Evolutionary conservation across 2,888 invertebrate species (phyloP).

Genomic region (Parnassius glacialis): DNA sequence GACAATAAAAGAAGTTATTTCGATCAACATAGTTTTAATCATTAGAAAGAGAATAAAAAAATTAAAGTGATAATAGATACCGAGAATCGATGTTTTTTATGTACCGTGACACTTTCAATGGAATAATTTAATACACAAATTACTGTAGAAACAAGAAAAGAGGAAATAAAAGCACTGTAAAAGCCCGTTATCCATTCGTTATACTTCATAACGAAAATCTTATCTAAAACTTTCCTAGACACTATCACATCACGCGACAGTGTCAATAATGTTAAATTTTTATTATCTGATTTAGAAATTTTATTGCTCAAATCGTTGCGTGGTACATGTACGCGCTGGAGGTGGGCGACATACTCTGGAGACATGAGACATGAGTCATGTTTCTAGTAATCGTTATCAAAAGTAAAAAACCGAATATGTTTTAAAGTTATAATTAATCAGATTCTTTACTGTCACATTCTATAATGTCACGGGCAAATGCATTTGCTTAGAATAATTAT

Average conservation of each 20-base stretch:
- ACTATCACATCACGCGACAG: constrained; percentile 44
- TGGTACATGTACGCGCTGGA: constrained; percentile 34
- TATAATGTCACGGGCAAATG: no score
- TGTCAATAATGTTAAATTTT: constrained; percentile 62
- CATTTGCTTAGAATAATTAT: no score
- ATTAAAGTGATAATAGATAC: constrained; percentile 10
- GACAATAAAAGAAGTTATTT: constrained; percentile 2
- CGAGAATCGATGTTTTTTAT: constrained; percentile 6
- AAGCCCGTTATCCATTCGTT: constrained; percentile 16
- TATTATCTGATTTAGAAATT: constrained; percentile 62
- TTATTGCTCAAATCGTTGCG: constrained; percentile 52
- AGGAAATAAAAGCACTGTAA: not conserved
- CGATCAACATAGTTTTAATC: constrained; percentile 14
- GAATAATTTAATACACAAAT: constrained; percentile 21
- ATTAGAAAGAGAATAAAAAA: constrained; percentile 14
- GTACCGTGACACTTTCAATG: not conserved
- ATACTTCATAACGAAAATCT: constrained; percentile 27
- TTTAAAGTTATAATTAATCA: constrained; percentile 44
- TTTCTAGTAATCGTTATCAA: constrained; percentile 33
- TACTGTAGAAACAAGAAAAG: constrained; percentile 11
- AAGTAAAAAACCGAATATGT: constrained; percentile 35
- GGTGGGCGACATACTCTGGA: constrained; percentile 51
- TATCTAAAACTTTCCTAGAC: constrained; percentile 34
- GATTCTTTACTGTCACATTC: no score
- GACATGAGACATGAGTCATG: constrained; percentile 34